A percentile compares a stretch with the other conserved stretches of the same genome.
Conservation (phyloP, 2,888 invertebrate genomes). For the Sarcophaga variegata region DNA sequence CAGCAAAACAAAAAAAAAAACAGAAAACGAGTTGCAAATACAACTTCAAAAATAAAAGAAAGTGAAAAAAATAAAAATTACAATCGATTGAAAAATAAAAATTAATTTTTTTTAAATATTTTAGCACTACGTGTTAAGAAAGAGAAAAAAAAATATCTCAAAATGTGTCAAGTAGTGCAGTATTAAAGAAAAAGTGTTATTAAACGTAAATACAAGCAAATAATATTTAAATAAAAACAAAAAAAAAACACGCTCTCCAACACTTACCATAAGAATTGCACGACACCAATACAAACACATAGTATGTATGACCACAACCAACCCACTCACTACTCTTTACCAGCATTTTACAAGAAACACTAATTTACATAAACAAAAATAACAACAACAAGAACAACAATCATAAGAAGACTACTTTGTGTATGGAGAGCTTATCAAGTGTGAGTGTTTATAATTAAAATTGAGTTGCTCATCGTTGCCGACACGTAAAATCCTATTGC, state of each 20-base stretch:
- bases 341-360: neutral
- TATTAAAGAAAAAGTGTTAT: neutral
- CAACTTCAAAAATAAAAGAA: conserved; percentile 3
- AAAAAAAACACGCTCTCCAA: conserved; percentile 9
- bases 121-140: neutral
- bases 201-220: neutral
- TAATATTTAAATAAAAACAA: neutral
- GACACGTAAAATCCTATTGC: conserved; percentile 26
- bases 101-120: neutral
- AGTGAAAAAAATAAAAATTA: conserved; percentile 1
- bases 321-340: conserved; percentile 6
- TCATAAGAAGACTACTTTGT: neutral
- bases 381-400: neutral
- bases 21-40: neutral
- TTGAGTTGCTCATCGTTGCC: conserved; percentile 34
- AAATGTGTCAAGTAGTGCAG: neutral
- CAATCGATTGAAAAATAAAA: neutral
- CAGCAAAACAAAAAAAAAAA: conserved; percentile 13
- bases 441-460: conserved; percentile 45
- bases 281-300: neutral
- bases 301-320: neutral
- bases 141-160: neutral
- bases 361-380: neutral
- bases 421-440: neutral
- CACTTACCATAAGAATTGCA: neutral